Conservation (phyloP, 1,140 invertebrate species). For the Frieseomelitta varia region DNA sequence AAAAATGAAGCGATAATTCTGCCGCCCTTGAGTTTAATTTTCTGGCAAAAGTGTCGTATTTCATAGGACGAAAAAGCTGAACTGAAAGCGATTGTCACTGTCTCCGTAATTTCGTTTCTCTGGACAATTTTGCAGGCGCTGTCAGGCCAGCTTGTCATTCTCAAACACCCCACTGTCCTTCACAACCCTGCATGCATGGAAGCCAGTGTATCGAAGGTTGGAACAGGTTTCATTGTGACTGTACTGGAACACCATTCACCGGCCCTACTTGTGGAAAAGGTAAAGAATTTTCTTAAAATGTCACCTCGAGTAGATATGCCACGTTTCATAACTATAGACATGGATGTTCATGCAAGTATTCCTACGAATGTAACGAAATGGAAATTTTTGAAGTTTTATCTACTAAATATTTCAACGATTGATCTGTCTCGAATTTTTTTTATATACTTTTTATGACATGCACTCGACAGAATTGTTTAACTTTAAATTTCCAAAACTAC, state of each 20-base stretch:
- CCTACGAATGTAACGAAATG: no score
- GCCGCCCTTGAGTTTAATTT: not conserved
- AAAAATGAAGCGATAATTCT: not conserved
- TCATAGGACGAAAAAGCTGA: not conserved
- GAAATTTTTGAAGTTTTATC: no score
- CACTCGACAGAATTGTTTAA: no score
- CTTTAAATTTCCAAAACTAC: no score
- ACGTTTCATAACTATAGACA: not conserved
- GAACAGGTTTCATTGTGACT: conserved; percentile 98
- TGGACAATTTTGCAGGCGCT: conserved; percentile 85
- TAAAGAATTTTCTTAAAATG: conserved; percentile 73
- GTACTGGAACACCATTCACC: conserved; percentile 93
- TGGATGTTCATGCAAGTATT: no score
- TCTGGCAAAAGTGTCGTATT: no score
- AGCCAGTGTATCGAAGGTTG: conserved; percentile 96
- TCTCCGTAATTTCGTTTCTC: conserved; percentile 44
- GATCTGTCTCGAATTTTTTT: no score
- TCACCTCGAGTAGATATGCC: not conserved
- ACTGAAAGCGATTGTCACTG: conserved; percentile 40
- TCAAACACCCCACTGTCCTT: conserved; percentile 89
- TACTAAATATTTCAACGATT: no score
- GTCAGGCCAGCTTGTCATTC: conserved; percentile 93
- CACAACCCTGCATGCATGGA: conserved; percentile 94
- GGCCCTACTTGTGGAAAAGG: conserved; percentile 96
- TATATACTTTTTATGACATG: no score